Conservation (phyloP, 2,797 vertebrate species). For the Dipus sagitta region DNA sequence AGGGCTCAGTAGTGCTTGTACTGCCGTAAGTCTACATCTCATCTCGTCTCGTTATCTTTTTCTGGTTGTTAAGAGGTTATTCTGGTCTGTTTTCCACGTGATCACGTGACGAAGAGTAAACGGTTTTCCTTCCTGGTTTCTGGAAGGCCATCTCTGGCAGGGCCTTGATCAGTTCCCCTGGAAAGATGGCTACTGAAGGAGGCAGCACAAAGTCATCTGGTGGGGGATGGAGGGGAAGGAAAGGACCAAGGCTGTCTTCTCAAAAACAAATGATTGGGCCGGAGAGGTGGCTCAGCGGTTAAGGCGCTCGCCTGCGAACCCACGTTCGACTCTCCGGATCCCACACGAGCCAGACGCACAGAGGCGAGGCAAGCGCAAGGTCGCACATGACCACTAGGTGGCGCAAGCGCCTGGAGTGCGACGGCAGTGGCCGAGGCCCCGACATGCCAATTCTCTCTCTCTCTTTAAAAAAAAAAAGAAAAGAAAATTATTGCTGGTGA, state of each 20-base stretch:
- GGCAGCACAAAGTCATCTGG: slow-evolving; percentile 6
- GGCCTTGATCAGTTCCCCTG: background rate
- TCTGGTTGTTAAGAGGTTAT: slow-evolving; percentile 15
- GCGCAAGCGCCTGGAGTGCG: no score
- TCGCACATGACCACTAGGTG: no score
- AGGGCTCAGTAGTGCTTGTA: background rate
- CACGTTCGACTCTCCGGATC: no score
- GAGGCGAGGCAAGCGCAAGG: no score
- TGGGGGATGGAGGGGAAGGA: slow-evolving; percentile 30
- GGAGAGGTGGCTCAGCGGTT: no score
- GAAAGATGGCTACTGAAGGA: slow-evolving; percentile 26
- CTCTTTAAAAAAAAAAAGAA: no score
- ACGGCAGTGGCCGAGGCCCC: no score
- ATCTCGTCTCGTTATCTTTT: background rate
- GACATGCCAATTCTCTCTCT: no score
- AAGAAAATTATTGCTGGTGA: background rate
- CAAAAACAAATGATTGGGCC: background rate
- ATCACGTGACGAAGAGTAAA: slow-evolving; percentile 45
- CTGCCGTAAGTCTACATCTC: slow-evolving; percentile 43
- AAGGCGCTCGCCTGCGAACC: no score
- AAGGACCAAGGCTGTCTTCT: slow-evolving; percentile 26
- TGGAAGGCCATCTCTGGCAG: slow-evolving; percentile 52
- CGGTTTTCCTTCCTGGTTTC: slow-evolving; percentile 35
- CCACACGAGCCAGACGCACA: no score
- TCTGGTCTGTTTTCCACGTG: slow-evolving; percentile 18